Conservation (phyloP, 2,113 vertebrate species). For the Gasterosteus aculeatus region DNA sequence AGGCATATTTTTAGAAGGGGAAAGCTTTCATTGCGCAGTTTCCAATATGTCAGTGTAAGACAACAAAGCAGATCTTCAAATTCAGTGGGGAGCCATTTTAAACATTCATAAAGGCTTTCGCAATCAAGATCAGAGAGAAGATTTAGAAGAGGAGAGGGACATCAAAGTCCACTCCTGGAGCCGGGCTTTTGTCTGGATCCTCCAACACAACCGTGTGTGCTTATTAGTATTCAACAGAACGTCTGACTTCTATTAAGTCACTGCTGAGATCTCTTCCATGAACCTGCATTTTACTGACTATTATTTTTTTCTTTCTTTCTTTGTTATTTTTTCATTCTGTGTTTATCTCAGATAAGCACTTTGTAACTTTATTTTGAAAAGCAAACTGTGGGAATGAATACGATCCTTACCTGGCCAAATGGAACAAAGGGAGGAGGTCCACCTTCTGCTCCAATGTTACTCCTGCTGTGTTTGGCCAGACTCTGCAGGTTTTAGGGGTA, state of each 20-base stretch:
- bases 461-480: slow-evolving; percentile 95
- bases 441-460: slow-evolving; percentile 94
- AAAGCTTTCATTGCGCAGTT: background rate
- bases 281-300: background rate
- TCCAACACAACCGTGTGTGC: background rate
- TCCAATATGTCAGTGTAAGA: background rate
- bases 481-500: slow-evolving; percentile 80
- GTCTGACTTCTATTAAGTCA: slow-evolving; percentile 16
- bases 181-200: slow-evolving; percentile 3
- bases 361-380: slow-evolving; percentile 4
- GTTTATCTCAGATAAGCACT: background rate
- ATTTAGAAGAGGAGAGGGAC: slow-evolving; percentile 14
- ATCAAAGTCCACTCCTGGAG: slow-evolving; percentile 7
- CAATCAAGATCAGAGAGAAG: slow-evolving; percentile 44
- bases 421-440: slow-evolving; percentile 97
- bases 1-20: background rate
- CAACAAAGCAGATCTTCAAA: slow-evolving; percentile 31
- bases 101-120: slow-evolving; percentile 37
- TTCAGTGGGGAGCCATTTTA: slow-evolving; percentile 29
- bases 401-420: slow-evolving; percentile 92
- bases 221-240: slow-evolving; percentile 25
- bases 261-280: slow-evolving; percentile 20
- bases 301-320: background rate
- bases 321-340: background rate
- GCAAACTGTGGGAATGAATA: background rate